Percentiles rank a stretch among this genome's conserved stretches.
Evolutionary conservation across 2,888 invertebrate species (phyloP).

Genomic region (Caenorhabditis sulstoni): DNA sequence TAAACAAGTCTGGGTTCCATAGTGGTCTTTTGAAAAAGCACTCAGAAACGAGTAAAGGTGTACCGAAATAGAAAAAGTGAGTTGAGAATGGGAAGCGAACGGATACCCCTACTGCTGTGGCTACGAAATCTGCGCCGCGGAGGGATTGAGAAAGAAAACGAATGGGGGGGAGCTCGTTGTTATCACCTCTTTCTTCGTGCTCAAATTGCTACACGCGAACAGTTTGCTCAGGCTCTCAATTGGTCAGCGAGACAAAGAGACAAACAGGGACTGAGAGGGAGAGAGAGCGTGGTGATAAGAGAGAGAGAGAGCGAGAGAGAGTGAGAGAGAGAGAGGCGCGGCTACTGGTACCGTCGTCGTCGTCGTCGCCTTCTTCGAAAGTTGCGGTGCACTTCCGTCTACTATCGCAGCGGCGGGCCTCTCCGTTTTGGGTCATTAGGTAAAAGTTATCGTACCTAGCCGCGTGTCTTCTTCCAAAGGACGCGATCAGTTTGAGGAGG

Average conservation of each 20-base stretch:
- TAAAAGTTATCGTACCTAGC: conserved; percentile 58
- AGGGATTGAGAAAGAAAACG: conserved; percentile 1
- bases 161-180: neutral
- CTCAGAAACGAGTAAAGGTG: conserved; percentile 5
- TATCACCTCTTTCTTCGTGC: conserved; percentile 39
- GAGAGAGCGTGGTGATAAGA: conserved; percentile 16
- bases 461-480: conserved; percentile 50
- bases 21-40: conserved; percentile 32
- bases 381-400: conserved; percentile 52
- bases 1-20: conserved; percentile 28
- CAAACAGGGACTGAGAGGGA: no score
- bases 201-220: conserved; percentile 39
- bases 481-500: conserved; percentile 50
- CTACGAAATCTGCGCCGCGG: no score
- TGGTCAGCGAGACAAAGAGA: conserved; percentile 2
- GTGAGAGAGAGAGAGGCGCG: conserved; percentile 16
- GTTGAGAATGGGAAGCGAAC: neutral
- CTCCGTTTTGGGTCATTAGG: conserved; percentile 58
- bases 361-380: conserved; percentile 34
- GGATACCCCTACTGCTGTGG: no score
- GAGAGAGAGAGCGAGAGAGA: conserved; percentile 24
- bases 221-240: conserved; percentile 48
- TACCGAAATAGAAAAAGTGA: conserved; percentile 20
- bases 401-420: neutral
- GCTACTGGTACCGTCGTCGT: conserved; percentile 58